Evolutionary conservation across 2,888 invertebrate genomes (phyloP), one percentile per base, ranked within the genome.

Genomic region (Aphelenchoides bicaudatus): DNA sequence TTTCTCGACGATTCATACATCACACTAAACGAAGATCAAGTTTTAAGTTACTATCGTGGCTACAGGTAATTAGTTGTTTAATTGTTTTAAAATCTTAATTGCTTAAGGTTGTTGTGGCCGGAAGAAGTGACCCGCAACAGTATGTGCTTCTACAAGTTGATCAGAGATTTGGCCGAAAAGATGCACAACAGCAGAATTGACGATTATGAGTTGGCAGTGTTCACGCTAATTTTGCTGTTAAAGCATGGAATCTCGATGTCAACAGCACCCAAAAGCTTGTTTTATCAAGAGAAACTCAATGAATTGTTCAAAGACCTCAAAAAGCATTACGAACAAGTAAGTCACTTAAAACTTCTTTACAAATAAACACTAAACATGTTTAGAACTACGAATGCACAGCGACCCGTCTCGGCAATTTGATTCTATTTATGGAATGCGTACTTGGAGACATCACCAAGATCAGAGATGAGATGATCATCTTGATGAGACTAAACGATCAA

Each of bases 1-100:
- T 51, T 34, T 50, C 37, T 51, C 6, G 38, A 51, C 52, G 52
- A 51, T 21, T 34, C 16, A 8, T 51, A 37, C 21, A 51, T 51
- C 21, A 21, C 37, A n/a, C 10, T 34, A 6, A 29, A 51, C 8
- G 10, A 10, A 30, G 52, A 16, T n/a, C 10, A 21, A 10, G 38
- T 51, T n/a, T n/a, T 43, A 6, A 8, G 10, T 10, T 43, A 43
- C 23, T 43, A 43, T n/a, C 16, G 43, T 10, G 23, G 43, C 6
- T 43, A 43, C 43, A 6, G n/a, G 34, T 34, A 34, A 34, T 10
- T n/a, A 34, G 34, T 34, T 34, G 10, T 34, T 34, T 43, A 8
- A 6, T 8, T 43, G 6, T n/a, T 6, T 21, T n/a, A 10, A 25
- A 27, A 28, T 27, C 1, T 23, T 13, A 21, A 10, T 29, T 48